Evolutionary conservation across 1,140 invertebrate genomes (phyloP).

Genomic region (Drosophila paulistorum): DNA sequence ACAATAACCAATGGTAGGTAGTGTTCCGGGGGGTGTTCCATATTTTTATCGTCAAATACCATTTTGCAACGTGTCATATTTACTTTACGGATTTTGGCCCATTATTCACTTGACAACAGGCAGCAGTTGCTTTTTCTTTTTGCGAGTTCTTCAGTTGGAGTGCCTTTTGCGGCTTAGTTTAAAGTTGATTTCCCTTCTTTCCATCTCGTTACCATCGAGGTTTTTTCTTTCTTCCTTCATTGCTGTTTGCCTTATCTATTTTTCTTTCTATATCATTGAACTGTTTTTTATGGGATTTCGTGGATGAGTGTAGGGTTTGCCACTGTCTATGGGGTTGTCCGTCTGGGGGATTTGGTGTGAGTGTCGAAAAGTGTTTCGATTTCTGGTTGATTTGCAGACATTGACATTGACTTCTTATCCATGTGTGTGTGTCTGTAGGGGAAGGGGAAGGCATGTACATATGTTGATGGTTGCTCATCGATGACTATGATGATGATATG

Average conservation of each 20-base stretch:
- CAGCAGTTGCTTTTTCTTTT: neutral
- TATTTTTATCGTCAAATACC: conserved; percentile 74
- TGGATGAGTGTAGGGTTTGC: conserved; percentile 21
- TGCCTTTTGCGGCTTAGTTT: conserved; percentile 76
- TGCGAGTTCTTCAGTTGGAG: conserved; percentile 43
- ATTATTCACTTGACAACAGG: conserved; percentile 77
- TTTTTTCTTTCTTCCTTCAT: conserved; percentile 21
- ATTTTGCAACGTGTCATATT: conserved; percentile 80
- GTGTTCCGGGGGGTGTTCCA: conserved; percentile 1
- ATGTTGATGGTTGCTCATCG: conserved; percentile 26
- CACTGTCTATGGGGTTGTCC: conserved; percentile 26
- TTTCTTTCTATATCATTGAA: conserved; percentile 76
- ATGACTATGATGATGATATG: conserved; percentile 51
- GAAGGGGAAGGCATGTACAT: conserved; percentile 38
- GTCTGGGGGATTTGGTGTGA: conserved; percentile 8
- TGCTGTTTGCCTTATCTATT: conserved; percentile 68
- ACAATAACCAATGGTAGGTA: too few species aligned
- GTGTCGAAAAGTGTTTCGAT: conserved; percentile 40
- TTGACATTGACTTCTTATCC: conserved; percentile 47
- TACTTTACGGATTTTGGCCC: conserved; percentile 74
- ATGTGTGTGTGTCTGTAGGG: neutral
- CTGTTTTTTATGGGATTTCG: conserved; percentile 73
- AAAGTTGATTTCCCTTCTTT: conserved; percentile 68
- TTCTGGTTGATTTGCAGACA: conserved; percentile 60
- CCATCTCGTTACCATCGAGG: conserved; percentile 41